These are phyloP conservation scores for Ceratosolen solmsi DNA, from an alignment of 1,140 invertebrate species.

Conservation along the genomic window DNA sequence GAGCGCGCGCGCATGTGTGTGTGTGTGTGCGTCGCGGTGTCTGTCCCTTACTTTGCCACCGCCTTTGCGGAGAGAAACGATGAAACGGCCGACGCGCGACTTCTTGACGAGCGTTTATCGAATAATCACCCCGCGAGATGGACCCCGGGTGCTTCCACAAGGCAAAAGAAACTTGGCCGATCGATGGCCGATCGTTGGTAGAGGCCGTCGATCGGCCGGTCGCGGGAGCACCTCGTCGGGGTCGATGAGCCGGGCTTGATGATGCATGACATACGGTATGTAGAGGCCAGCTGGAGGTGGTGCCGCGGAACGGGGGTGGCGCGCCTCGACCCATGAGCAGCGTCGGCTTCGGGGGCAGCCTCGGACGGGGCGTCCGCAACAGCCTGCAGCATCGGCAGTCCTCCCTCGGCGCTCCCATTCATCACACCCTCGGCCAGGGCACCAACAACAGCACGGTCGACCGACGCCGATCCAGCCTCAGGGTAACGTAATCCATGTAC, in stretches of 20 bases:
- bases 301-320: slow-evolving; percentile 67
- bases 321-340: slow-evolving; percentile 67
- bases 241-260: neutral
- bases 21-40: slow-evolving; percentile 45
- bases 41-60: slow-evolving; percentile 23
- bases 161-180: too few species aligned
- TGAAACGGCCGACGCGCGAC: too few species aligned
- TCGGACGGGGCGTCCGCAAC: slow-evolving; percentile 66
- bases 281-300: slow-evolving; percentile 73
- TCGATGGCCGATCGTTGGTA: too few species aligned
- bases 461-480: slow-evolving; percentile 70
- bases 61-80: too few species aligned
- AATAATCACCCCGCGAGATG: too few species aligned
- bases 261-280: slow-evolving; percentile 57
- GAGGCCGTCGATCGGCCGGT: too few species aligned
- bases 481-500: slow-evolving; percentile 64
- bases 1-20: too few species aligned
- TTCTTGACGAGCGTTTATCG: neutral
- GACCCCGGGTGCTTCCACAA: too few species aligned
- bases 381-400: slow-evolving; percentile 64
- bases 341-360: slow-evolving; percentile 67
- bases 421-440: neutral
- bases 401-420: neutral
- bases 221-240: too few species aligned
- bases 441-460: slow-evolving; percentile 61